Conservation (phyloP, 2,888 invertebrate genomes). For the Bellardia pandia region DNA sequence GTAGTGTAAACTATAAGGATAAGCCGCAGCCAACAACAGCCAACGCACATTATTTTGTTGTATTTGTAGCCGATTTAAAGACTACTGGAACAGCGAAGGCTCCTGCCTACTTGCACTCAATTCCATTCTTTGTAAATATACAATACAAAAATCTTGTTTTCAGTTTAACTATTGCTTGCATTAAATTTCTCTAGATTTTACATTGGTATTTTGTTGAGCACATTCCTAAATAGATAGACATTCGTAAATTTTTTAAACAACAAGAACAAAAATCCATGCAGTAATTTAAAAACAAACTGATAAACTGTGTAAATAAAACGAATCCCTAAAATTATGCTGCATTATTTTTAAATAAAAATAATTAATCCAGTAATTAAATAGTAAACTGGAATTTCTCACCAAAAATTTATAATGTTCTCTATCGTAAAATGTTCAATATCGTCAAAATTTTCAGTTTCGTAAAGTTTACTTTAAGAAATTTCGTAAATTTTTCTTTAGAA, state of each 20-base stretch:
- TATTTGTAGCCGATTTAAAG: not conserved
- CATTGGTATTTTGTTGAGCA: conserved; percentile 26
- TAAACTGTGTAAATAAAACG: not conserved
- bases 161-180: conserved; percentile 52
- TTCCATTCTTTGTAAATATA: not conserved
- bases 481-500: no score
- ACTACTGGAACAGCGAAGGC: conserved; percentile 12
- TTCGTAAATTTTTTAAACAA: not conserved
- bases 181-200: not conserved
- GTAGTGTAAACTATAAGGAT: conserved; percentile 66
- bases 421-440: no score
- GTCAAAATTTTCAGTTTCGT: no score
- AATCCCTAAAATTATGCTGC: not conserved
- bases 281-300: not conserved
- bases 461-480: no score
- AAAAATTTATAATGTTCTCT: no score
- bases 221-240: not conserved
- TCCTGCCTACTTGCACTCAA: not conserved
- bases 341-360: not conserved
- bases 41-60: not conserved
- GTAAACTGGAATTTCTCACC: no score
- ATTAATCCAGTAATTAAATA: no score
- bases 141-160: conserved; percentile 33
- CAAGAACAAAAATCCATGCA: not conserved
- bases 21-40: conserved; percentile 67